phyloP scores from a whole-genome alignment of 2,888 invertebrate genomes.

The Meta bourneti region DNA sequence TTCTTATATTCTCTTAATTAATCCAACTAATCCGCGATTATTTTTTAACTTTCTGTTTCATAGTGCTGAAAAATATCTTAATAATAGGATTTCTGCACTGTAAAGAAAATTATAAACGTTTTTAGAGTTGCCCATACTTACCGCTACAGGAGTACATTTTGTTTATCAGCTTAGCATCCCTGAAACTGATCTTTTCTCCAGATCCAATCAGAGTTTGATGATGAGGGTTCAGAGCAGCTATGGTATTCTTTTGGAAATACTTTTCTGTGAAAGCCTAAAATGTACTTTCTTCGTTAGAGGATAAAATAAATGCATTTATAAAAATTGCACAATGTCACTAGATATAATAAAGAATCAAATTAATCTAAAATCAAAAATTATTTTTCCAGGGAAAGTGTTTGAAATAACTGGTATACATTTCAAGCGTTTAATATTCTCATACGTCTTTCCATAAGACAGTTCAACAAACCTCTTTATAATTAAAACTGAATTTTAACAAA shows the following conservation, averaged over 20 bases:
- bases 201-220: conserved; percentile 79
- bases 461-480: no score
- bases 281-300: no score
- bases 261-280: conserved; percentile 76
- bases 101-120: no score
- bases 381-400: no score
- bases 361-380: no score
- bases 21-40: no score
- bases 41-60: no score
- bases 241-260: conserved; percentile 78
- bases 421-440: no score
- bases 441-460: no score
- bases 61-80: no score
- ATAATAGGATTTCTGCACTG: no score
- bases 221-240: conserved; percentile 78
- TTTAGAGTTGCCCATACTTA: conserved; percentile 15
- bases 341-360: background rate
- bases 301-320: background rate
- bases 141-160: conserved; percentile 78
- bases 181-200: conserved; percentile 78
- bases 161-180: conserved; percentile 78
- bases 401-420: background rate
- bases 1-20: no score
- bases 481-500: background rate
- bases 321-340: background rate